phyloP scores from a whole-genome alignment of 2,888 invertebrate species.

The Scaptodrosophila latifasciaeformis region DNA sequence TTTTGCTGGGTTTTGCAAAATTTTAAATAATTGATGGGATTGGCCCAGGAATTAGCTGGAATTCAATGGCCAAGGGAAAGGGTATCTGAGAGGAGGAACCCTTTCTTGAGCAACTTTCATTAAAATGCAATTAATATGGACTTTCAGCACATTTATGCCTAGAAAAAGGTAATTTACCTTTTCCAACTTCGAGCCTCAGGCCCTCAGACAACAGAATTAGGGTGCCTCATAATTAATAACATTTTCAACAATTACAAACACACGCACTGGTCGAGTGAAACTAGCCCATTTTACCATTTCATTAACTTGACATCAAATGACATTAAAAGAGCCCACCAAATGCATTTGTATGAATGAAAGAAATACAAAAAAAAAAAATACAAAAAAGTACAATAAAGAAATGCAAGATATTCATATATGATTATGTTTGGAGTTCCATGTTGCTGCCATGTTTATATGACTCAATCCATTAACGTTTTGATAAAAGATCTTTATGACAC shows the following conservation, averaged over 20 bases:
- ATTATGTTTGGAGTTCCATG: constrained; percentile 3
- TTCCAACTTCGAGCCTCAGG: neutral
- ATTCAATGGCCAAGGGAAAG: no score
- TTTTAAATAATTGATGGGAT: neutral
- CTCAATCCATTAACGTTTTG: constrained; percentile 71
- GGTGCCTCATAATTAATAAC: constrained; percentile 66
- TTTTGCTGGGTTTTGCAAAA: neutral
- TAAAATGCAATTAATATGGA: constrained; percentile 64
- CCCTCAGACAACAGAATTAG: constrained; percentile 30
- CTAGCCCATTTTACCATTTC: constrained; percentile 31
- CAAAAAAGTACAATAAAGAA: constrained; percentile 5
- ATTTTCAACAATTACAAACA: constrained; percentile 26
- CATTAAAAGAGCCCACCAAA: neutral
- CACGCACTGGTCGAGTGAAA: neutral
- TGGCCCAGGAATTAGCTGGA: no score
- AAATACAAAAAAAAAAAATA: neutral
- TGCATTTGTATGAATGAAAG: neutral
- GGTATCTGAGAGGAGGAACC: no score
- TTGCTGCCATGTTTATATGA: constrained; percentile 38
- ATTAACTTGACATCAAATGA: constrained; percentile 52
- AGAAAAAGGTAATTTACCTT: constrained; percentile 26
- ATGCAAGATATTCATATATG: constrained; percentile 21
- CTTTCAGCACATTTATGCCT: constrained; percentile 56
- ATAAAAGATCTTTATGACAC: constrained; percentile 71
- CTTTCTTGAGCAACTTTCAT: constrained; percentile 36